Base-by-base conservation (phyloP, 1,140 invertebrate species). In the Calliphora vicina region DNA sequence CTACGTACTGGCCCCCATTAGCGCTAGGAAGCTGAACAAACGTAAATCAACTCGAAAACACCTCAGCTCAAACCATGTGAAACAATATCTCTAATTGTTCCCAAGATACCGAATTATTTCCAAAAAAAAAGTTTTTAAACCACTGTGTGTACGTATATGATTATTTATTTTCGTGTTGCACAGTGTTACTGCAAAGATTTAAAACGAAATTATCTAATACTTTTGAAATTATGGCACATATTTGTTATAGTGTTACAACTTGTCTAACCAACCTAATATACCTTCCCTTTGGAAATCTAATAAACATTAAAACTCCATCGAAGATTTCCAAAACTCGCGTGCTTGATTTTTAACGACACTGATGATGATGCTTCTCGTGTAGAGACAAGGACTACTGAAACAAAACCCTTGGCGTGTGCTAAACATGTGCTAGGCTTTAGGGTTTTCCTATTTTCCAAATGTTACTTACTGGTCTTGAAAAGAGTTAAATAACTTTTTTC, bases 401-500 rank as follows among this genome's bases (percentile, higher is more conserved):
- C 15, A 57, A 42, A 42, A 5, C 15, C 29, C n/a, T 76, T 76
- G 73, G 15, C 73, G 73, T 76, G 73, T 76, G 73, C 73, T 76
- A 29, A 76, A 42, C 73, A 35, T 76, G 73, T 76, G 73, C 73
- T 42, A 3, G 17, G 26, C 27, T 76, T 29, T 76, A 8, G n/a
- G 13, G 15, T 5, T 35, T 35, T 35, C 35, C 6, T 35, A 5
- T 35, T 35, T 35, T 35, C 20, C 73, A 42, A 35, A 76, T 5
- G 73, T 35, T 76, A 35, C 20, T 76, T n/a, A 6, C 15, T 1
- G 50, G 50, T 57, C n/a, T n/a, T 17, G 50, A 72, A n/a, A 71
- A 71, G 80, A 61, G 80, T 81, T 81, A 35, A 35, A 81, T n/a
- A n/a, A 81, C 45, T 15, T 1, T 17, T 81, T 29, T n/a, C 27